These are phyloP conservation scores for Synanceia verrucosa DNA, from an alignment of 2,797 vertebrate species.

Conservation along the genomic window DNA sequence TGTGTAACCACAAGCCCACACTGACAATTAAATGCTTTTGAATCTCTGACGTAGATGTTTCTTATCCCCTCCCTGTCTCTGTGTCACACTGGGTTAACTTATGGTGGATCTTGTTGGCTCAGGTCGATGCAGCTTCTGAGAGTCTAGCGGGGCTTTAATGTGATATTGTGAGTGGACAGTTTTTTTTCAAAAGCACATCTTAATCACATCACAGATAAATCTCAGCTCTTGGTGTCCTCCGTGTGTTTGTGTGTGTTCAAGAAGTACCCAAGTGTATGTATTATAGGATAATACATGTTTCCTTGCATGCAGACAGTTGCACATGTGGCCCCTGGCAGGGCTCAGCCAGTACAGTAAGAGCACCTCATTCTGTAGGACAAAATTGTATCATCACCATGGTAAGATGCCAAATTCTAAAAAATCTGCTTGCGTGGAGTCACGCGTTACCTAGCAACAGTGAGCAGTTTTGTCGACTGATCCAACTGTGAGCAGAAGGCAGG, in stretches of 20 bases:
- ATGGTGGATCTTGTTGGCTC: slow-evolving; percentile 67
- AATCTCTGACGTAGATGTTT: slow-evolving; percentile 10
- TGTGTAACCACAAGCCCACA: background rate
- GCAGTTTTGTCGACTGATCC: slow-evolving; percentile 49
- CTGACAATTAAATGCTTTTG: slow-evolving; percentile 20
- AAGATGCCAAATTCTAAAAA: slow-evolving; percentile 48
- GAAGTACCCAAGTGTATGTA: slow-evolving; percentile 5
- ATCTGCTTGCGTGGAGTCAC: slow-evolving; percentile 40
- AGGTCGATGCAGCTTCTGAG: slow-evolving; percentile 79
- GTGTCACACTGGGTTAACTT: slow-evolving; percentile 70
- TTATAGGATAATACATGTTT: slow-evolving; percentile 13
- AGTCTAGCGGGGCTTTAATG: slow-evolving; percentile 77
- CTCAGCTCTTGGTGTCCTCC: slow-evolving; percentile 51
- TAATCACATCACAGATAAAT: slow-evolving; percentile 83
- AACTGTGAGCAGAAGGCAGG: slow-evolving; percentile 36
- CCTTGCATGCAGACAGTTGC: slow-evolving; percentile 12
- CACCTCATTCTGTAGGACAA: slow-evolving; percentile 23
- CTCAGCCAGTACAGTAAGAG: slow-evolving; percentile 22
- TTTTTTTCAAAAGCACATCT: slow-evolving; percentile 82
- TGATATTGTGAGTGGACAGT: slow-evolving; percentile 82
- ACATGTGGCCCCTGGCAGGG: slow-evolving; percentile 18
- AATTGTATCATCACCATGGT: slow-evolving; percentile 25
- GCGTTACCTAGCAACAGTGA: slow-evolving; percentile 70
- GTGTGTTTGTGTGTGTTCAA: slow-evolving; percentile 10
- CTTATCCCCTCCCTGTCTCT: slow-evolving; percentile 14